These are phyloP conservation scores for Diplogasteroides magnus DNA, from an alignment of 1,140 invertebrate genomes.

Conservation along the genomic window DNA sequence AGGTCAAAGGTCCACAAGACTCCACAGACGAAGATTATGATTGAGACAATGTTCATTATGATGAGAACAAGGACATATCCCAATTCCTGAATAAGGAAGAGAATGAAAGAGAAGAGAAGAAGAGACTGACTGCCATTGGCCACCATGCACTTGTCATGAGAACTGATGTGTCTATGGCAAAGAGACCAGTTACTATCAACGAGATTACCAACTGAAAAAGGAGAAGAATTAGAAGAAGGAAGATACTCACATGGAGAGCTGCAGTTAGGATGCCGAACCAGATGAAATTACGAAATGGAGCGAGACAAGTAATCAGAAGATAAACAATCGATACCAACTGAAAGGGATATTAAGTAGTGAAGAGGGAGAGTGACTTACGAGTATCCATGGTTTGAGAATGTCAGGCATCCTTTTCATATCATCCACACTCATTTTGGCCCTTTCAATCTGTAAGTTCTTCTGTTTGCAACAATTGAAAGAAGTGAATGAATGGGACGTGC, in stretches of 20 bases:
- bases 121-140: conserved; percentile 8
- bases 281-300: neutral
- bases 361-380: neutral
- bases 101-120: conserved; percentile 5
- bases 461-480: neutral
- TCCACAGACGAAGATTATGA: neutral
- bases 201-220: neutral
- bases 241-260: neutral
- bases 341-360: neutral
- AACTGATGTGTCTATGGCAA: neutral
- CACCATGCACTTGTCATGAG: neutral
- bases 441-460: too few relatives aligned
- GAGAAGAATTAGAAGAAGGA: too few relatives aligned
- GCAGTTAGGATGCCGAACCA: neutral
- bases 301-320: neutral
- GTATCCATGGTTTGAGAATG: neutral
- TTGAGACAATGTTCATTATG: neutral
- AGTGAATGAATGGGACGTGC: neutral
- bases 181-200: neutral
- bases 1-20: neutral
- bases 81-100: conserved; percentile 12
- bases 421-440: neutral
- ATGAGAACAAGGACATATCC: conserved; percentile 2
- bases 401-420: neutral
- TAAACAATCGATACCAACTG: neutral